Evolutionary conservation across 2,888 invertebrate species (phyloP), one percentile per base, ranked within the genome.

Genomic region (Drosophila falleni): DNA sequence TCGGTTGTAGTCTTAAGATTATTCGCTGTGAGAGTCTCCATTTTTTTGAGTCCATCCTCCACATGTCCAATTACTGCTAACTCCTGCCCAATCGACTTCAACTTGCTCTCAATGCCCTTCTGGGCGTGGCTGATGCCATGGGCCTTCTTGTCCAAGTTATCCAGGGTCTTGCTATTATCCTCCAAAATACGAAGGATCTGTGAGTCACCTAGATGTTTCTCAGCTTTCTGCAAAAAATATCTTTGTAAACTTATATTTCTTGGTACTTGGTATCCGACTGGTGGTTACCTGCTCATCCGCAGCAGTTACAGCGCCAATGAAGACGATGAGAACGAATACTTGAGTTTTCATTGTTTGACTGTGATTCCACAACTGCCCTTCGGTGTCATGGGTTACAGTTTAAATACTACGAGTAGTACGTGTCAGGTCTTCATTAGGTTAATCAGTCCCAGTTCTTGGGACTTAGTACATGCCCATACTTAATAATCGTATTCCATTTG

Each of bases 71-170:
- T 78, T 0, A 47, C 59, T 1, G 49, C 54, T 0, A 87, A 37
- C 13, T 87, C 78, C 1, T 60, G 49, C 0, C 61, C 56, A 39
- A 81, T 47, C 1, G 44, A 23, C 10, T 50, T 63, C n/a, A 89
- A 15, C 13, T 87, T 79, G 6, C 44, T 42, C 47, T 89, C 85
- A 46, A 89, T 74, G 13, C 70, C 79, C 50, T 81, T 78, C 16
- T 89, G 81, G 6, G 55, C 26, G 23, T 60, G 51, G 35, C 56
- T 60, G 1, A 84, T 41, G 19, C 29, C 42, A 9, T 26, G n/a
- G 0, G 54, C 54, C 9, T 69, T 66, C 0, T n/a, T 15, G 9
- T 76, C 56, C 13, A 83, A 31, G 4, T 35, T 35, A 0, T 41
- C 31, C 0, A 87, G 51, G 13, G 49, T 31, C n/a, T 66, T 42